Conservation (phyloP, 2,888 invertebrate species). For the Monopis laevigella region DNA sequence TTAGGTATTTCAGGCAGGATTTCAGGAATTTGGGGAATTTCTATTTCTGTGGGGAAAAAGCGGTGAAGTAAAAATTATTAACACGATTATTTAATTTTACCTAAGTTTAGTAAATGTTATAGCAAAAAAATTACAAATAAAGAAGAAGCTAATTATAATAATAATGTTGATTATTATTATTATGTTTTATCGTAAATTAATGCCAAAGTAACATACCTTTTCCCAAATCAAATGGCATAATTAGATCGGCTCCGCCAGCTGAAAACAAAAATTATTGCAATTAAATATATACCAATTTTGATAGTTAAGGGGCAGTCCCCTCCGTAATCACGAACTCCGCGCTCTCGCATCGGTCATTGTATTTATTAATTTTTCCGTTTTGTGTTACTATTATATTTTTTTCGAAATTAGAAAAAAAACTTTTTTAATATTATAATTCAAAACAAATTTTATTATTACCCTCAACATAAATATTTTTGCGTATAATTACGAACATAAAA, state of each 20-base stretch:
- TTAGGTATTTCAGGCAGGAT: constrained; percentile 41
- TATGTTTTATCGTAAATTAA: not conserved
- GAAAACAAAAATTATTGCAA: too few relatives aligned
- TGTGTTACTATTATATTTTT: too few relatives aligned
- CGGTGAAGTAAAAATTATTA: constrained; percentile 13
- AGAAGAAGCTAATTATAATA: not conserved
- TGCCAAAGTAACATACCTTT: constrained; percentile 30
- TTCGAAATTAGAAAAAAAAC: too few relatives aligned
- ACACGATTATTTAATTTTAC: constrained; percentile 11
- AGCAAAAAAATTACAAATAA: not conserved
- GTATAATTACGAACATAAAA: too few relatives aligned
- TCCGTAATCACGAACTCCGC: too few relatives aligned
- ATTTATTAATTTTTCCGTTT: too few relatives aligned
- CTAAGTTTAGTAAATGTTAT: not conserved
- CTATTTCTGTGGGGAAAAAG: constrained; percentile 43
- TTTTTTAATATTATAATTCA: too few relatives aligned
- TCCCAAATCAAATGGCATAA: constrained; percentile 29
- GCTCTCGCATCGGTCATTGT: too few relatives aligned
- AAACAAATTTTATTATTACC: too few relatives aligned
- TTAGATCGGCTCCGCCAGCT: constrained; percentile 30
- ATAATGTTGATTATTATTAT: not conserved
- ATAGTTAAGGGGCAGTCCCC: too few relatives aligned
- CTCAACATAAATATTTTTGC: too few relatives aligned
- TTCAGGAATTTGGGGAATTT: constrained; percentile 48
- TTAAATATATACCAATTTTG: too few relatives aligned